These are phyloP conservation scores for Odobenus rosmarus DNA, from an alignment of 2,113 vertebrate genomes.

Conservation along the genomic window DNA sequence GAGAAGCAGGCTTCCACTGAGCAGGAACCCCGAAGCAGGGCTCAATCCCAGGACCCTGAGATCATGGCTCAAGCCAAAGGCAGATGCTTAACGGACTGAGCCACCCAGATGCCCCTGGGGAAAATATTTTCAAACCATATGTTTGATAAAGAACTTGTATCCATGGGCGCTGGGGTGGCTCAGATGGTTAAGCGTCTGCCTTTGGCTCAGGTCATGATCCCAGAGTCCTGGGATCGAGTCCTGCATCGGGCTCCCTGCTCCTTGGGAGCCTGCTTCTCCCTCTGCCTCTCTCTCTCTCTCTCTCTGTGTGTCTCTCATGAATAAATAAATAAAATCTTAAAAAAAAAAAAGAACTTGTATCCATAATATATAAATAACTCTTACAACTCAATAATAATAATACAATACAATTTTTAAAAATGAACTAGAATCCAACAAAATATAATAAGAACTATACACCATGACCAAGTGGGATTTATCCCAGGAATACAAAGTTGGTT, in stretches of 20 bases:
- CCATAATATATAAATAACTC: not conserved
- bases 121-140: not conserved
- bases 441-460: not conserved
- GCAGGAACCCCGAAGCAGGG: not conserved
- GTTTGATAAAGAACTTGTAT: not conserved
- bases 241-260: too few relatives aligned
- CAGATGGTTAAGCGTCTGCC: too few relatives aligned
- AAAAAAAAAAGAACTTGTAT: not conserved
- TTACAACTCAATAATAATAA: not conserved
- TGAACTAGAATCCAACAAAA: not conserved
- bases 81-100: not conserved
- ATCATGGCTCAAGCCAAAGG: not conserved
- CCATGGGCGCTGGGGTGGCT: too few relatives aligned
- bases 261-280: too few relatives aligned
- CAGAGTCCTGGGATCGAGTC: too few relatives aligned
- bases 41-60: not conserved
- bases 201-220: too few relatives aligned
- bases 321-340: too few relatives aligned
- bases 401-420: not conserved
- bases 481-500: not conserved
- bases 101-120: not conserved
- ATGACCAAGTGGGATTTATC: not conserved
- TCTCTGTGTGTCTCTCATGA: too few relatives aligned
- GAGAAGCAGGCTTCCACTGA: not conserved
- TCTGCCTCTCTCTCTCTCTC: too few relatives aligned